Base-by-base conservation (phyloP, 2,888 invertebrate species). In the Pachydiplax longipennis region DNA sequence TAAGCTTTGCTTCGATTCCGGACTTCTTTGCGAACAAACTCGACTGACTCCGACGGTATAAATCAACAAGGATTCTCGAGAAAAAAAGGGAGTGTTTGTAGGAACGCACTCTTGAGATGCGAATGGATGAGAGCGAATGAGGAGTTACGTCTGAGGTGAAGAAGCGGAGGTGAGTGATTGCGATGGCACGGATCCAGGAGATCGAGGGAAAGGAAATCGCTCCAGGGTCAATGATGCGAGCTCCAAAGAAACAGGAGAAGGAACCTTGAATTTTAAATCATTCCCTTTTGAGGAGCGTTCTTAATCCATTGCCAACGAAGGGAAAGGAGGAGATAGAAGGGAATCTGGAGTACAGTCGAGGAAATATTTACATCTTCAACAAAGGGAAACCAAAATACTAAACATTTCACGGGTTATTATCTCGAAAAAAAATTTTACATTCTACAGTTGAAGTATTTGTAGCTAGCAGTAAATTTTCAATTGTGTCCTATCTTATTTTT, bases 211-310 rank as follows among this genome's bases (percentile, higher is more conserved):
- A 35, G 58, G 37, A n/a, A 83, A 31, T 35, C 35, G 37, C 37
- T 61, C 58, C 22, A 35, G 25, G 10, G n/a, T 18, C 31, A 31
- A 87, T 61, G 87, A 87, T 31, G 22, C 15, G 61, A 35, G 35
- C 4, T 53, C 53, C 12, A 18, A 25, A 82, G 44, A n/a, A 44
- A 81, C 18, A 37, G 48, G 37, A 61, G 87, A 35, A 15, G 35
- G 40, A 61, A 12, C 35, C 87, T 83, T 83, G 83, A 83, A 83
- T 83, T 83, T 25, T 83, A 83, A 83, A 83, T 83, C 10, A 83
- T 58, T 58, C 83, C 83, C 53, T 83, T 35, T 58, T 18, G 53
- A 35, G 25, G 31, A 18, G 5, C 31, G 25, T 6, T 58, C 58
- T 31, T 31, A 13, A 35, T 35, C 31, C 31, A 18, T 31, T 48